Base-by-base conservation (phyloP, 1,140 invertebrate genomes). In the Prorops nasuta region DNA sequence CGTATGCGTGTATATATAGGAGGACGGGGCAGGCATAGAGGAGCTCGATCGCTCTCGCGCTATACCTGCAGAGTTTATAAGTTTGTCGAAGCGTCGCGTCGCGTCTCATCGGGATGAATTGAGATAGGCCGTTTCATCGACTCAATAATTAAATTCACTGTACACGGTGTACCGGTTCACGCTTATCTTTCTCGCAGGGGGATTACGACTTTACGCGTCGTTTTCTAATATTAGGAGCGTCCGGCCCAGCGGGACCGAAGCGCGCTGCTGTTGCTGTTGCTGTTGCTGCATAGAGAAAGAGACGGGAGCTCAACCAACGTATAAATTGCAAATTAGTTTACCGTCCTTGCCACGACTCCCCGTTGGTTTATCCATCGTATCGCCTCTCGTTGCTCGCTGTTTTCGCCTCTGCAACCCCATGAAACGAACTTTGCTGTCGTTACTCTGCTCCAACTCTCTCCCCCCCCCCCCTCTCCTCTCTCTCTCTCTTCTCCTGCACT, bases 251-350 rank as follows among this genome's bases (percentile, higher is more conserved):
- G 44, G 24, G 44, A 37, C 16, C n/a, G n/a, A n/a, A n/a, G n/a
- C n/a, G n/a, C n/a, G n/a, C n/a, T n/a, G n/a, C n/a, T n/a, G n/a
- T n/a, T n/a, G n/a, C n/a, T n/a, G n/a, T n/a, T n/a, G n/a, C n/a
- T n/a, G n/a, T n/a, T 28, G 24, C 10, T 6, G 24, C 24, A 28
- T 4, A 4, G 39, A 36, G 34, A 49, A 18, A 22, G 18, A 50
- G 39, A 28, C 49, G 40, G 35, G 44, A 22, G 19, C 32, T 14
- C 22, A 41, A 38, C 36, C 18, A 21, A 44, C 44, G 54, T 55
- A 55, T 56, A 52, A 60, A 64, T 58, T 47, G 58, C 49, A 60
- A 60, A 64, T 60, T 63, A 64, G 54, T 56, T 63, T 46, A 46
- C 39, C 56, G 47, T 45, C 40, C 49, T 36, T 24, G 21, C 24